Conservation (phyloP, 2,888 invertebrate genomes). For the Apotomis capreana region DNA sequence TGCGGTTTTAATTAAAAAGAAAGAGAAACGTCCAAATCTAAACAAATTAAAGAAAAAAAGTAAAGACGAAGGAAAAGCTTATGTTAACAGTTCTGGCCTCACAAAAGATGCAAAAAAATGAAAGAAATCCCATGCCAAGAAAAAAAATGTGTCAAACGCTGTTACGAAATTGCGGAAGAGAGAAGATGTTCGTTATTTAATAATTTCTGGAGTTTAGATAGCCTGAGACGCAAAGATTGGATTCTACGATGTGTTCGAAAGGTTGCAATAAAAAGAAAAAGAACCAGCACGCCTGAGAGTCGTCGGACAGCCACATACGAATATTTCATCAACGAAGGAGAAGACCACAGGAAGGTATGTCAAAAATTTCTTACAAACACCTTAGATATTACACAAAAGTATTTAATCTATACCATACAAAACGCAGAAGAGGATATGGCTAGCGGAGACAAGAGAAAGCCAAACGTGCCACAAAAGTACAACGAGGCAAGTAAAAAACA, state of each 20-base stretch:
- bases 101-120: neutral
- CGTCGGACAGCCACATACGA: neutral
- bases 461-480: neutral
- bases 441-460: neutral
- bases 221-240: conserved; percentile 5
- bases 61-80: neutral
- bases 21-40: neutral
- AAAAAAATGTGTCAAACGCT: neutral
- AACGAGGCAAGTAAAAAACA: neutral
- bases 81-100: neutral
- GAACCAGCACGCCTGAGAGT: neutral
- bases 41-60: neutral
- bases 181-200: neutral
- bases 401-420: neutral
- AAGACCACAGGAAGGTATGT: conserved; percentile 1
- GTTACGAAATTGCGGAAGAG: conserved; percentile 10
- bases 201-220: conserved; percentile 3
- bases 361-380: conserved; percentile 18
- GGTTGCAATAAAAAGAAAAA: neutral
- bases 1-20: neutral
- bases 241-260: neutral
- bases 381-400: conserved; percentile 4
- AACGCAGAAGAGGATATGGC: conserved; percentile 3
- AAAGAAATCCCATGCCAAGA: neutral
- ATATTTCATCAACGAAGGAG: conserved; percentile 12